Conservation (phyloP, 2,113 vertebrate species). For the Meriones unguiculatus region DNA sequence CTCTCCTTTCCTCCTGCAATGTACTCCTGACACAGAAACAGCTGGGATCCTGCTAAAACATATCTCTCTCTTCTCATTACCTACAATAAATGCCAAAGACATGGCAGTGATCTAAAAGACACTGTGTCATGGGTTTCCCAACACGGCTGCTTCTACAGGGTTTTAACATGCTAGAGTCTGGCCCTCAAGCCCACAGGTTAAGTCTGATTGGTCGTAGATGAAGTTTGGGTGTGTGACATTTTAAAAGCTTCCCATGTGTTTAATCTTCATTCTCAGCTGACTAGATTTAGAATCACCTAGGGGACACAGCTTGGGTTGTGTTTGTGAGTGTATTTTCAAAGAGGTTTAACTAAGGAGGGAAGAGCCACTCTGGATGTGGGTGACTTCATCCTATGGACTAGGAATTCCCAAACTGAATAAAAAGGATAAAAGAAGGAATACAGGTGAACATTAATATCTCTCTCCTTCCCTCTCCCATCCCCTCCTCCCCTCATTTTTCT, state of each 20-base stretch:
- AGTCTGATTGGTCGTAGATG: slow-evolving; percentile 36
- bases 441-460: not conserved
- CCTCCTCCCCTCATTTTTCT: not conserved
- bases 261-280: not conserved
- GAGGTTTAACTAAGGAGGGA: not conserved
- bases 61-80: not conserved
- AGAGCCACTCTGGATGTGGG: not conserved
- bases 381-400: not conserved
- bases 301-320: not conserved
- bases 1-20: not conserved
- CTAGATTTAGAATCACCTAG: not conserved
- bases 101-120: slow-evolving; percentile 2
- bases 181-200: not conserved
- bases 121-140: not conserved
- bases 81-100: not conserved
- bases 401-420: not conserved
- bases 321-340: not conserved
- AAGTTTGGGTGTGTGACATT: not conserved
- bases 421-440: not conserved
- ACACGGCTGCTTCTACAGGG: slow-evolving; percentile 5
- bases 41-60: not conserved
- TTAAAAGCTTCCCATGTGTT: not conserved
- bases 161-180: not conserved
- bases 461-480: not conserved
- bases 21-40: not conserved